Percentiles rank a stretch among this genome's conserved stretches.
Evolutionary conservation across 2,888 invertebrate genomes (phyloP).

Genomic region (Cephus pulcher): DNA sequence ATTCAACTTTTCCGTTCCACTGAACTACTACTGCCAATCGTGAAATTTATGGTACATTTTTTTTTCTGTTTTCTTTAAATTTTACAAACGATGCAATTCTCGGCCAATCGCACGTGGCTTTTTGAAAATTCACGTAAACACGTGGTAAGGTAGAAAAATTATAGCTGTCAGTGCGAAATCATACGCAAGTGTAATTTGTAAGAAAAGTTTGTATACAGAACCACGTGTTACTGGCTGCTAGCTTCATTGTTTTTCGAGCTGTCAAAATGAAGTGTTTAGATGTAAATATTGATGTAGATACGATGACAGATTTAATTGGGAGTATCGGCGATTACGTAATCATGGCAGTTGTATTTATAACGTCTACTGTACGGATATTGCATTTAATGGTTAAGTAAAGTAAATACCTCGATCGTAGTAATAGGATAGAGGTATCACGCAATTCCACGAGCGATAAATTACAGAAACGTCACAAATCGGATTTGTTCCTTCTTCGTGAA

Average conservation of each 20-base stretch:
- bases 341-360: not conserved
- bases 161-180: not conserved
- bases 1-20: not conserved
- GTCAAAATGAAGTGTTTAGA: not conserved
- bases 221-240: no score
- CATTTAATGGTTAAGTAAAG: not conserved
- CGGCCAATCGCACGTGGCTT: not conserved
- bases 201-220: no score
- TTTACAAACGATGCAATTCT: not conserved
- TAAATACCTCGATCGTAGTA: not conserved
- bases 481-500: not conserved
- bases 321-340: no score
- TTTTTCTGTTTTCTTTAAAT: not conserved
- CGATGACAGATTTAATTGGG: not conserved
- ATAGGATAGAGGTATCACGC: not conserved
- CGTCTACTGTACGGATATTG: not conserved
- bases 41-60: not conserved
- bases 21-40: not conserved
- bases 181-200: not conserved
- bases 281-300: not conserved
- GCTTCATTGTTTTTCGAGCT: not conserved
- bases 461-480: not conserved
- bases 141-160: not conserved
- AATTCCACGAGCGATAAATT: not conserved
- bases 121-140: not conserved